Percentiles rank a stretch among this genome's conserved stretches.
Conservation (phyloP, 1,140 invertebrate genomes). For the Nasonia longicornis region DNA sequence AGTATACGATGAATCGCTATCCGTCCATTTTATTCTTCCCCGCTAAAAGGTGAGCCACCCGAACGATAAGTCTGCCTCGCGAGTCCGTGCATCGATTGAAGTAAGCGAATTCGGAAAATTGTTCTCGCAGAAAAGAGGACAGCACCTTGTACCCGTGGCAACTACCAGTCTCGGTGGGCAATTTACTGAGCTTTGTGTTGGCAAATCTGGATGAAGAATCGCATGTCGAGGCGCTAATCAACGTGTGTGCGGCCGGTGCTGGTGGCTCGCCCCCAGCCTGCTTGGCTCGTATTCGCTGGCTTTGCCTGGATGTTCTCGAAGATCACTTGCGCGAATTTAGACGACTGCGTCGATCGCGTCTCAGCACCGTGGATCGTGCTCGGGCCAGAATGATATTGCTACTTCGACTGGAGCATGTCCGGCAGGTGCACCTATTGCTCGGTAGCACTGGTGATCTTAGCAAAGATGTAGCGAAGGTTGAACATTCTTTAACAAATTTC, state of each 20-base stretch:
- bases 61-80: too few species aligned
- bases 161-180: conserved; percentile 75
- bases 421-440: conserved; percentile 63
- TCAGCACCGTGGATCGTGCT: conserved; percentile 43
- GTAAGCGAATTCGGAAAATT: neutral
- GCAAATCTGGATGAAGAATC: conserved; percentile 72
- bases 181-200: conserved; percentile 80
- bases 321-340: conserved; percentile 57
- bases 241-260: conserved; percentile 62
- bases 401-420: conserved; percentile 60
- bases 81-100: too few species aligned
- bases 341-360: conserved; percentile 48
- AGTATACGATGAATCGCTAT: conserved; percentile 80
- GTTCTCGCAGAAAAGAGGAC: conserved; percentile 77
- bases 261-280: conserved; percentile 60
- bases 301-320: conserved; percentile 64
- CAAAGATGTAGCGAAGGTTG: conserved; percentile 52
- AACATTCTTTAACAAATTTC: neutral
- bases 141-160: conserved; percentile 77
- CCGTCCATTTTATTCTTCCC: conserved; percentile 83
- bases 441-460: conserved; percentile 56
- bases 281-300: conserved; percentile 57
- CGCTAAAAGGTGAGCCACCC: conserved; percentile 69
- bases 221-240: conserved; percentile 63
- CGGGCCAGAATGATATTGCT: conserved; percentile 49